Percentiles rank a stretch among this genome's conserved stretches.
phyloP scores from a whole-genome alignment of 2,888 invertebrate species.

The Galerucella calmariensis region DNA sequence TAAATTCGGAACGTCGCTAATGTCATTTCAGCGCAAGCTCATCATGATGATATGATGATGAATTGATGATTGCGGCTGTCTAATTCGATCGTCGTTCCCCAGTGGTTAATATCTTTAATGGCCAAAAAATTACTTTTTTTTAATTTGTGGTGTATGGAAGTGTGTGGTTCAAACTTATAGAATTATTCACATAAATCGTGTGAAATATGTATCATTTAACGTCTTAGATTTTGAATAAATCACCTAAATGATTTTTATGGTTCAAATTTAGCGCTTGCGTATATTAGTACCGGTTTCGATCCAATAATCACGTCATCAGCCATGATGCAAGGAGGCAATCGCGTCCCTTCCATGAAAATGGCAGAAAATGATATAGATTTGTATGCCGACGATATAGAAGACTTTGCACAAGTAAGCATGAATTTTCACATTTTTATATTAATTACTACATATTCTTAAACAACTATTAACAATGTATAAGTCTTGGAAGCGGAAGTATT shows the following conservation, averaged over 20 bases:
- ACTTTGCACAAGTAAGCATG: slow-evolving; percentile 80
- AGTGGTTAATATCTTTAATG: neutral
- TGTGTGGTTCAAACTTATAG: neutral
- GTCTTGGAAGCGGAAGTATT: neutral
- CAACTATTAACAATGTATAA: neutral
- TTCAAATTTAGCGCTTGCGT: slow-evolving; percentile 27
- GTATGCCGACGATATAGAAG: slow-evolving; percentile 96
- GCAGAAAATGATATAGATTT: slow-evolving; percentile 98
- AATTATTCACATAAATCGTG: neutral
- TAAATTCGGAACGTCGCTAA: too few species aligned
- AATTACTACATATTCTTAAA: slow-evolving; percentile 5
- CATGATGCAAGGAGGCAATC: slow-evolving; percentile 35
- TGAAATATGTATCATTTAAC: neutral
- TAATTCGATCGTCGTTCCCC: too few species aligned
- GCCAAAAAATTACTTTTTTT: neutral
- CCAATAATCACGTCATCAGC: slow-evolving; percentile 18
- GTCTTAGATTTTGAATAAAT: neutral
- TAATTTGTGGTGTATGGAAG: neutral
- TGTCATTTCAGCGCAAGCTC: too few species aligned
- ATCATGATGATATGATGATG: too few species aligned
- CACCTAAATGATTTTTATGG: neutral
- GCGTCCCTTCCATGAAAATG: slow-evolving; percentile 70
- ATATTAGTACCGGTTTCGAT: slow-evolving; percentile 12
- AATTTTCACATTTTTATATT: slow-evolving; percentile 11
- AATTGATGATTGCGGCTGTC: too few species aligned